Conservation (phyloP, 2,797 vertebrate species). For the Chaenodraco wilsoni region DNA sequence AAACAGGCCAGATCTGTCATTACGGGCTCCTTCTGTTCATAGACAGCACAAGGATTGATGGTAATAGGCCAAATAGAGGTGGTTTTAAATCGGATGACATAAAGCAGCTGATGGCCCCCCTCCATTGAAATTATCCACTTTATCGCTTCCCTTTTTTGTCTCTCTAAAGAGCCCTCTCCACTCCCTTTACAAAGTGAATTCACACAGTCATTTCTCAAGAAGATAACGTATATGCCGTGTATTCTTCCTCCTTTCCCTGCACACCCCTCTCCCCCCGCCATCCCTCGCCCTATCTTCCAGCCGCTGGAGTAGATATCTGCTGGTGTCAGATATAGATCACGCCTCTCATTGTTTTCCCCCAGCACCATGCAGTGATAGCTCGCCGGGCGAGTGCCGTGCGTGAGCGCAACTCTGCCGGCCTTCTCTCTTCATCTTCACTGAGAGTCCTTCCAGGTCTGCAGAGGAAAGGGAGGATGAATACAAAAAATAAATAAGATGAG, state of each 20-base stretch:
- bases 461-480: conserved; percentile 20
- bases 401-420: conserved; percentile 32
- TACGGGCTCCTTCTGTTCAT: conserved; percentile 3
- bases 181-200: conserved; percentile 34
- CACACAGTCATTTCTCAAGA: conserved; percentile 56
- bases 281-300: conserved; percentile 30
- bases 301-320: conserved; percentile 30
- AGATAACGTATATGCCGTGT: conserved; percentile 53
- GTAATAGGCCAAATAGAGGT: conserved; percentile 31
- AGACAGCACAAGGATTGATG: conserved; percentile 1
- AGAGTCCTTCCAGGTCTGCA: conserved; percentile 20
- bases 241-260: conserved; percentile 39
- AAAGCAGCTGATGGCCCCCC: conserved; percentile 38
- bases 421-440: conserved; percentile 36
- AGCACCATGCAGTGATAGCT: conserved; percentile 45
- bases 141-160: conserved; percentile 38
- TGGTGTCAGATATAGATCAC: conserved; percentile 63
- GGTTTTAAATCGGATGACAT: conserved; percentile 27
- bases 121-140: conserved; percentile 39
- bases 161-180: conserved; percentile 31
- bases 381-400: conserved; percentile 16
- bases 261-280: not conserved
- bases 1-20: conserved; percentile 7
- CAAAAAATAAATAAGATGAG: conserved; percentile 11
- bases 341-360: conserved; percentile 55